Evolutionary conservation across 2,888 invertebrate species (phyloP).

Genomic region (Campopleginae sp.): DNA sequence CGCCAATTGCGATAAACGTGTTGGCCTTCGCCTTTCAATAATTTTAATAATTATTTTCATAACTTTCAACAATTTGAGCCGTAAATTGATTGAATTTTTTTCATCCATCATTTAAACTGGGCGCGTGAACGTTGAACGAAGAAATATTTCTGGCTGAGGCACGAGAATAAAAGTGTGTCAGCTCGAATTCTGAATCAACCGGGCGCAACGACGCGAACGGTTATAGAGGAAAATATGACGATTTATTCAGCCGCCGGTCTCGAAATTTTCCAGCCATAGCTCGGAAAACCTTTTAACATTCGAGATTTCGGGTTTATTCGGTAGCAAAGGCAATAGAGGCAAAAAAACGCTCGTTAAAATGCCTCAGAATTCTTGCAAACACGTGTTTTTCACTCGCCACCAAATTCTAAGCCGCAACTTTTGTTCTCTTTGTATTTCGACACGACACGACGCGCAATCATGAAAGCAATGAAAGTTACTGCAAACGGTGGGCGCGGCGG

Average conservation of each 20-base stretch:
- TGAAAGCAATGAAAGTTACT: neutral
- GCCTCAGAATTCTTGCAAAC: neutral
- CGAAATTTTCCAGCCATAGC: conserved; percentile 31
- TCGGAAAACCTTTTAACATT: neutral
- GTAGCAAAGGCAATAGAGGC: neutral
- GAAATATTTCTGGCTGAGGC: conserved; percentile 25
- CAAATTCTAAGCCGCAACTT: neutral
- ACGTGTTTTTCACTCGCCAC: neutral
- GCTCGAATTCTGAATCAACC: conserved; percentile 39
- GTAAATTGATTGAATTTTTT: too few species aligned
- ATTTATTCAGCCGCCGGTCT: conserved; percentile 33
- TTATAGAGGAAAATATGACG: conserved; percentile 8
- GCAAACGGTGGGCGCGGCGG: neutral
- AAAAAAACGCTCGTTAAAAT: conserved; percentile 2
- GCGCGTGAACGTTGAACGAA: conserved; percentile 33
- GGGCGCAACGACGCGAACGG: neutral
- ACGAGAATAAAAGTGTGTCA: conserved; percentile 9
- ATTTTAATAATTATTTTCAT: too few species aligned
- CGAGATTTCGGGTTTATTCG: neutral
- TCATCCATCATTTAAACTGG: neutral
- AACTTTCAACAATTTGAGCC: too few species aligned
- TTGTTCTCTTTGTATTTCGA: neutral
- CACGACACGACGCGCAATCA: neutral
- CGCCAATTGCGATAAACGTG: too few species aligned
- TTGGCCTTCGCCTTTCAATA: too few species aligned